Evolutionary conservation across 1,140 invertebrate genomes (phyloP).

Genomic region (Asbolus verrucosus): DNA sequence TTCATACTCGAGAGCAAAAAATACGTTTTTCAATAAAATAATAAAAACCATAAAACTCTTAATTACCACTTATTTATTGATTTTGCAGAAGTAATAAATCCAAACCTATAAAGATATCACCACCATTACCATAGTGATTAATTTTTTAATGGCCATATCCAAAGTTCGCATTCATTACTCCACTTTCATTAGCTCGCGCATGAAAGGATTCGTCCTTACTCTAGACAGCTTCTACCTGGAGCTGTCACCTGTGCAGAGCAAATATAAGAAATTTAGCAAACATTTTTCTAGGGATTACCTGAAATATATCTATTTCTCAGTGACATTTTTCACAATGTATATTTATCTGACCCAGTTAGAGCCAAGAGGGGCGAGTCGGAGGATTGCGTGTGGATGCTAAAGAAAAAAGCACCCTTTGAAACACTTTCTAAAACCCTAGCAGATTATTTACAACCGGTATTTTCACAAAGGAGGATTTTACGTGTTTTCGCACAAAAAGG

Average conservation of each 20-base stretch:
- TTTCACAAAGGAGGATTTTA: slow-evolving; percentile 28
- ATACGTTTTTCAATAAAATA: too few species aligned
- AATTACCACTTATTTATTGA: too few species aligned
- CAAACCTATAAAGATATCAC: too few species aligned
- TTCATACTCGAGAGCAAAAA: too few species aligned
- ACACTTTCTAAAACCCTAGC: slow-evolving; percentile 46
- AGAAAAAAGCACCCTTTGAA: slow-evolving; percentile 44
- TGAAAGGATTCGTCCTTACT: too few species aligned
- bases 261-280: slow-evolving; percentile 2
- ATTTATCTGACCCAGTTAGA: slow-evolving; percentile 32
- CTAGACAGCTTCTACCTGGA: background rate
- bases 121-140: too few species aligned
- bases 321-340: slow-evolving; percentile 22
- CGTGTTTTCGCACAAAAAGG: slow-evolving; percentile 8
- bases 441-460: slow-evolving; percentile 50
- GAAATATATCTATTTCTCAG: slow-evolving; percentile 17
- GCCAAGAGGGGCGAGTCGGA: slow-evolving; percentile 16
- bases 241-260: background rate
- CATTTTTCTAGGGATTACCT: slow-evolving; percentile 7
- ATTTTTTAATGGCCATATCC: too few species aligned
- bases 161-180: too few species aligned
- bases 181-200: too few species aligned
- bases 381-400: slow-evolving; percentile 45
- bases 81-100: too few species aligned
- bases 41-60: too few species aligned